These are phyloP conservation scores for Hypocryptadius cinnamomeus DNA, from an alignment of 2,113 vertebrate species.

Conservation along the genomic window DNA sequence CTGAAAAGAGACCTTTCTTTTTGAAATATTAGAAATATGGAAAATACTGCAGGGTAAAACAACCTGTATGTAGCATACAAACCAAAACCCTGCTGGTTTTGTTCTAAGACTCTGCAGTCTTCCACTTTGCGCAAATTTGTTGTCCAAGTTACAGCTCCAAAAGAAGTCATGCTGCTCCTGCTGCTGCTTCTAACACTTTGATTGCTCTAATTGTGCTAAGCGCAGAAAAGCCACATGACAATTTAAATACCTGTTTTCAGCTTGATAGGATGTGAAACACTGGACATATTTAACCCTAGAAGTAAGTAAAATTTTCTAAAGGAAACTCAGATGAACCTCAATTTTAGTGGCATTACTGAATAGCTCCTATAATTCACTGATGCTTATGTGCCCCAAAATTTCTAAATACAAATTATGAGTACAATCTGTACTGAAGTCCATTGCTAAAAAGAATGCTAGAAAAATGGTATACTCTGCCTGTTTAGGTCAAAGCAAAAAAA, in stretches of 20 bases:
- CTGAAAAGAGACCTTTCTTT: background rate
- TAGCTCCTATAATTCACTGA: background rate
- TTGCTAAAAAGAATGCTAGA: background rate
- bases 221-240: slow-evolving; percentile 15
- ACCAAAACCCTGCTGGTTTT: background rate
- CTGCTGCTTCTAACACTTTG: background rate
- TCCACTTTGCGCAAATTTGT: slow-evolving; percentile 1
- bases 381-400: background rate
- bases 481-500: background rate
- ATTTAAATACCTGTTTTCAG: slow-evolving; percentile 43
- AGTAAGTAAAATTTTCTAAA: background rate
- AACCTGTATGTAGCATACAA: background rate
- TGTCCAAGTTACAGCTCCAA: background rate
- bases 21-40: background rate
- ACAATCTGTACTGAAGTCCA: background rate
- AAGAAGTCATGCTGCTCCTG: slow-evolving; percentile 2
- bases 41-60: background rate
- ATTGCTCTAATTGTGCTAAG: slow-evolving; percentile 25
- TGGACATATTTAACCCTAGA: slow-evolving; percentile 38
- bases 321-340: background rate
- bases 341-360: background rate
- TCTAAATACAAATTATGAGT: background rate
- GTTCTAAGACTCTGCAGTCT: slow-evolving; percentile 5
- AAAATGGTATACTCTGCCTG: background rate
- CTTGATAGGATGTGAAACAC: slow-evolving; percentile 9